phyloP scores from a whole-genome alignment of 1,140 invertebrate genomes.

The Daktulosphaira vitifoliae region DNA sequence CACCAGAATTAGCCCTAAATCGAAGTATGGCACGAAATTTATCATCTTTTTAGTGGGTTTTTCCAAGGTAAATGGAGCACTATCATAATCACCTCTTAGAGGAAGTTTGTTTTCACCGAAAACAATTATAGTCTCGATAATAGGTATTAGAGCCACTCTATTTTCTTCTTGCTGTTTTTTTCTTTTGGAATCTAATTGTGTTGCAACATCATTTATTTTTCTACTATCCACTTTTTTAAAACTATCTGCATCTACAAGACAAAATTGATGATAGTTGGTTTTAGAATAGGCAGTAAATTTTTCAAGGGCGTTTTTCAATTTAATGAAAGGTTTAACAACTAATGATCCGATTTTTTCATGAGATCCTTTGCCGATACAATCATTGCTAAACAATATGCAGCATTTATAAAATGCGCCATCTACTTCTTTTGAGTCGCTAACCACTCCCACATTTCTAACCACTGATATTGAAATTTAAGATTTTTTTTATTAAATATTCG shows the following conservation, averaged over 20 bases:
- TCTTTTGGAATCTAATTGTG: no score
- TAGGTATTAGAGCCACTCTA: no score
- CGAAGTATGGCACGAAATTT: not conserved
- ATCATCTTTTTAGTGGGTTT: not conserved
- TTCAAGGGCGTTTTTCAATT: not conserved
- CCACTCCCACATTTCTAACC: no score
- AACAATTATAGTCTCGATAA: conserved; percentile 40
- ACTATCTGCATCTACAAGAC: not conserved
- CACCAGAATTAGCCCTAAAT: not conserved
- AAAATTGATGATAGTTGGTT: not conserved
- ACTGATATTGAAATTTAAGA: no score
- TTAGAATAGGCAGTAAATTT: not conserved
- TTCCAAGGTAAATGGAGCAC: not conserved
- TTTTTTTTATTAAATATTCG: no score
- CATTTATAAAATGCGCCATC: no score
- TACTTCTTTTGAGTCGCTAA: no score
- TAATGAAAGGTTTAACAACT: no score
- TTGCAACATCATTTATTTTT: not conserved
- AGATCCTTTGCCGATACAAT: not conserved
- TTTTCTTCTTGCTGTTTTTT: no score
- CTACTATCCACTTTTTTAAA: not conserved
- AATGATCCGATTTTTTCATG: not conserved
- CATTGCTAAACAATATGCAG: not conserved
- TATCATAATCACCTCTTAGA: not conserved
- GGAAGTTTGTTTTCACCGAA: conserved; percentile 28